phyloP scores from a whole-genome alignment of 2,113 vertebrate genomes.

The Pterocles orientalis region DNA sequence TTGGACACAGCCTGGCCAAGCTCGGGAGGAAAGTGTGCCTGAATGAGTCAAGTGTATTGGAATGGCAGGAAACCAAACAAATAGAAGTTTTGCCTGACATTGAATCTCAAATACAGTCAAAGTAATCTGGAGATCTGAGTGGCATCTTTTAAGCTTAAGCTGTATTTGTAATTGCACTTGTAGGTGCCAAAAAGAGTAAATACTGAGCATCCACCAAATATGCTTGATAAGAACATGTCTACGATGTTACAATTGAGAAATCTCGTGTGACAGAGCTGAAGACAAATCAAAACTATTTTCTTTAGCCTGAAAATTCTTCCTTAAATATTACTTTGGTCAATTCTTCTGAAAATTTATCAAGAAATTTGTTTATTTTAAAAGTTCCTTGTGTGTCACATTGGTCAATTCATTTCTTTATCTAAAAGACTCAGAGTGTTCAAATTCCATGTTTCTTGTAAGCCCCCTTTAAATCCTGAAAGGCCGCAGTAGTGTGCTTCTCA shows the following conservation, averaged over 20 bases:
- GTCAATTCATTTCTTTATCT: neutral
- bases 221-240: neutral
- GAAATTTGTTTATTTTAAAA: neutral
- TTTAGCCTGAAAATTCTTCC: neutral
- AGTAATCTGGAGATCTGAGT: neutral
- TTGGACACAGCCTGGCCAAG: neutral
- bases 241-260: neutral
- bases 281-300: neutral
- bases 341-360: neutral
- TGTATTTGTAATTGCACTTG: neutral
- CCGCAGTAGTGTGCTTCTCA: neutral
- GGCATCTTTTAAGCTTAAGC: neutral
- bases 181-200: neutral
- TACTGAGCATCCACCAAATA: neutral
- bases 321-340: neutral
- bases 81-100: neutral
- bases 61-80: neutral
- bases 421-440: neutral
- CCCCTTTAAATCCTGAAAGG: no score
- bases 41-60: neutral
- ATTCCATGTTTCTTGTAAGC: neutral
- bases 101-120: neutral
- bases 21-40: neutral
- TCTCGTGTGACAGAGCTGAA: neutral
- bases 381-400: neutral